A percentile compares a stretch with the other conserved stretches of the same genome.
These are phyloP conservation scores for Hirundo rustica DNA, from an alignment of 2,797 vertebrate species.

Conservation along the genomic window DNA sequence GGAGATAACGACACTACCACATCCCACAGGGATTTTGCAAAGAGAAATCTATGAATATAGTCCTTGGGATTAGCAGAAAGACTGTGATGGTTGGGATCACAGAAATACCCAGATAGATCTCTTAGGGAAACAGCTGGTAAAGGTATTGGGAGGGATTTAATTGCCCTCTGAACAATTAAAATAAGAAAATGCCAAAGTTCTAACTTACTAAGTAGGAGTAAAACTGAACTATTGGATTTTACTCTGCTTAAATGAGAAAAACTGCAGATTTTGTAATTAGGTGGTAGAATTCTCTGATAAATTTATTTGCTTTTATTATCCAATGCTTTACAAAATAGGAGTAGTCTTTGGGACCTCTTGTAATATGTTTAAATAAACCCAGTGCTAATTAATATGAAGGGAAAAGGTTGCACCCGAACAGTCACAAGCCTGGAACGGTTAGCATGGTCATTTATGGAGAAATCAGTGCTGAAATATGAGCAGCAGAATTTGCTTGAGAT, in stretches of 20 bases:
- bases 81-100: background rate
- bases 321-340: constrained; percentile 25
- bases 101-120: constrained; percentile 8
- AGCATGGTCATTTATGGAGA: background rate
- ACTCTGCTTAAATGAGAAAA: constrained; percentile 21
- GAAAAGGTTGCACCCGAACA: background rate
- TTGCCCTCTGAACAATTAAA: constrained; percentile 44
- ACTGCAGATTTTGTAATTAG: constrained; percentile 7
- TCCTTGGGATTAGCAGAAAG: constrained; percentile 11
- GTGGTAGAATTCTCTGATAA: background rate
- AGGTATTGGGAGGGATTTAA: constrained; percentile 29
- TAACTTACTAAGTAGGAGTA: background rate
- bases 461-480: background rate
- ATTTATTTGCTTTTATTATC: constrained; percentile 27
- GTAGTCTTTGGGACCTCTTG: background rate
- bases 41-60: constrained; percentile 23
- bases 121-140: constrained; percentile 14
- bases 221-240: constrained; percentile 28
- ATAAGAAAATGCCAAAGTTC: constrained; percentile 21
- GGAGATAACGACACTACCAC: background rate
- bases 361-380: background rate
- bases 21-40: background rate
- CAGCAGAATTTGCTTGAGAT: background rate
- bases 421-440: background rate
- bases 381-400: constrained; percentile 10